Conservation (phyloP, 2,888 invertebrate genomes). For the Cactoblastis cactorum region DNA sequence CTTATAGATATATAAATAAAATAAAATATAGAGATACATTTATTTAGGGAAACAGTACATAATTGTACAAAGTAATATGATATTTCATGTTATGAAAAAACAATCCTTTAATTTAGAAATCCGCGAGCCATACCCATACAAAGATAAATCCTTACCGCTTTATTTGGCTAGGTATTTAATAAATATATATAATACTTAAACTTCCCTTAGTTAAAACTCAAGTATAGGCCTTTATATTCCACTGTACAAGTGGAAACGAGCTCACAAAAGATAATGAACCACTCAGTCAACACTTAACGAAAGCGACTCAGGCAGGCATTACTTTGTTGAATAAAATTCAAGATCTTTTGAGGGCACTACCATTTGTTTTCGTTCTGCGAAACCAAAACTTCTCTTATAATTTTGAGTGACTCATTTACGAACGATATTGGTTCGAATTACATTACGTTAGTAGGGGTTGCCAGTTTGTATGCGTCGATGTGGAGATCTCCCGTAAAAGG, state of each 20-base stretch:
- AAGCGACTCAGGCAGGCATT: constrained; percentile 28
- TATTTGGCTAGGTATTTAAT: neutral
- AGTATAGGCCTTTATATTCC: neutral
- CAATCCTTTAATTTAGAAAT: no score
- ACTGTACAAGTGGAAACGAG: constrained; percentile 22
- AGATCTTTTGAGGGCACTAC: constrained; percentile 26
- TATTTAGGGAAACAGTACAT: no score
- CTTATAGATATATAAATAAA: no score
- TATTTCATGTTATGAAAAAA: no score
- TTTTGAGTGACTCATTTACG: neutral
- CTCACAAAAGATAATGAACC: constrained; percentile 43
- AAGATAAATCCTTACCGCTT: neutral
- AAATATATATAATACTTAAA: neutral
- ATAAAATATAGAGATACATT: no score
- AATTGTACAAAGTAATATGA: no score
- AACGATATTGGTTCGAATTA: constrained; percentile 12
- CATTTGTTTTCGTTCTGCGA: neutral
- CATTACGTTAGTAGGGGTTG: constrained; percentile 23
- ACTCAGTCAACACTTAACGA: constrained; percentile 40
- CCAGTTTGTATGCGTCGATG: constrained; percentile 15
- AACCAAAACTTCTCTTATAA: neutral
- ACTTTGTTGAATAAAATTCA: constrained; percentile 35
- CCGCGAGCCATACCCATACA: neutral
- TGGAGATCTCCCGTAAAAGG: constrained; percentile 25
- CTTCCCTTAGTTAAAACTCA: constrained; percentile 7